These are phyloP conservation scores for Parasteatoda lunata DNA, from an alignment of 2,888 invertebrate genomes.

Conservation along the genomic window DNA sequence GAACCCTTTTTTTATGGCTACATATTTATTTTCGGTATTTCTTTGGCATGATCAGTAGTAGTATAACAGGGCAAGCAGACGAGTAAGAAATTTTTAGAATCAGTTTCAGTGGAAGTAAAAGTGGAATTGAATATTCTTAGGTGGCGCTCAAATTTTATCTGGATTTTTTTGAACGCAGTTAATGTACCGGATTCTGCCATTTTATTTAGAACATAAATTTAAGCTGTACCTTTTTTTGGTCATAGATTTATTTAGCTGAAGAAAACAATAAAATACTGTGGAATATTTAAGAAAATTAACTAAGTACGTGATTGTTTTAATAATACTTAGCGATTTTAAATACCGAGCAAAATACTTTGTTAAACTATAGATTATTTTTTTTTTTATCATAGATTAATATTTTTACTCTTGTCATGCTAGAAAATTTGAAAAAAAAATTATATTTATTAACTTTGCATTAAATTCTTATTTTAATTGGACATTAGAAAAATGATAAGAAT, in stretches of 20 bases:
- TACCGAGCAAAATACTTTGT: too few relatives aligned
- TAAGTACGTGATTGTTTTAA: too few relatives aligned
- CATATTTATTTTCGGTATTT: conserved; percentile 41
- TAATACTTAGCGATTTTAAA: too few relatives aligned
- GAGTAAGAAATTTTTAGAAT: conserved; percentile 1
- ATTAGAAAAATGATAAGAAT: too few relatives aligned
- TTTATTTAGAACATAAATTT: conserved; percentile 2
- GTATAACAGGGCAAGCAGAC: background rate
- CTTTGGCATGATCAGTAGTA: conserved; percentile 6
- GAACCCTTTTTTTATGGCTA: conserved; percentile 41
- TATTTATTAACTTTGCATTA: too few relatives aligned
- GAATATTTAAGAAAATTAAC: too few relatives aligned
- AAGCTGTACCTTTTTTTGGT: background rate
- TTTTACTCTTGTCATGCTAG: too few relatives aligned
- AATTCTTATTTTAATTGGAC: too few relatives aligned
- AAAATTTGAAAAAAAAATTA: too few relatives aligned
- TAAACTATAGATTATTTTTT: too few relatives aligned
- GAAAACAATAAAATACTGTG: background rate
- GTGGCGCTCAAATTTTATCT: background rate
- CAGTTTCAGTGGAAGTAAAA: conserved; percentile 2
- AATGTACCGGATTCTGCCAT: background rate
- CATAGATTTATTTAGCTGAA: background rate
- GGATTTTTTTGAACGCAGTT: background rate
- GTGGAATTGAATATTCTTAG: background rate
- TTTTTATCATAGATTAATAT: too few relatives aligned